A percentile compares a stretch with the other conserved stretches of the same genome.
These are phyloP conservation scores for Suillia variegata DNA, from an alignment of 2,888 invertebrate species.

Conservation along the genomic window DNA sequence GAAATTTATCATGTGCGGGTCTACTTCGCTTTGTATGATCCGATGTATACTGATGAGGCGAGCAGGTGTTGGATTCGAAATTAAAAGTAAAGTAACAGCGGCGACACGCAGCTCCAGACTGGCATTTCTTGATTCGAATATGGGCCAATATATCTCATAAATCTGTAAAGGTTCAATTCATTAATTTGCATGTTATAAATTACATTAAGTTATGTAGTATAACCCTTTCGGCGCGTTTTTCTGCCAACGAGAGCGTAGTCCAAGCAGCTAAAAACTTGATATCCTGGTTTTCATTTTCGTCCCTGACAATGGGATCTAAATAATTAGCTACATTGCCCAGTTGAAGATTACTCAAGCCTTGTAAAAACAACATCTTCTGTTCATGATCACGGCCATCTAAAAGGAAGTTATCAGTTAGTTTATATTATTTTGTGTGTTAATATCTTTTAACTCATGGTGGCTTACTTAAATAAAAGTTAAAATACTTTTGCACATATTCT, in stretches of 20 bases:
- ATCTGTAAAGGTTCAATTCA: slow-evolving; percentile 60
- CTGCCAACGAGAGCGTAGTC: slow-evolving; percentile 65
- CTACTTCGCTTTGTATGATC: slow-evolving; percentile 68
- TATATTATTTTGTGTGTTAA: not conserved
- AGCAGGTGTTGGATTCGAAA: slow-evolving; percentile 69
- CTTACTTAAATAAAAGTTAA: slow-evolving; percentile 73
- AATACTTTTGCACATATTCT: slow-evolving; percentile 72
- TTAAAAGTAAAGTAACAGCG: slow-evolving; percentile 69
- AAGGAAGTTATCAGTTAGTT: slow-evolving; percentile 20
- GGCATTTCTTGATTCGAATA: slow-evolving; percentile 71
- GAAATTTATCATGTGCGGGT: slow-evolving; percentile 71
- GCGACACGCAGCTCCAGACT: slow-evolving; percentile 71
- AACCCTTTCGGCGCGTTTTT: slow-evolving; percentile 64
- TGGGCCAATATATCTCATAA: slow-evolving; percentile 70
- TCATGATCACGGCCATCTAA: slow-evolving; percentile 70
- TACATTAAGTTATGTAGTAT: slow-evolving; percentile 2
- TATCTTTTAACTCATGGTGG: slow-evolving; percentile 14
- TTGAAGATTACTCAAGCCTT: slow-evolving; percentile 72
- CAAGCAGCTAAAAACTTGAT: slow-evolving; percentile 71
- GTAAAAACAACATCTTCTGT: slow-evolving; percentile 73
- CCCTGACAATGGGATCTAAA: slow-evolving; percentile 65
- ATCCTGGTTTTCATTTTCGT: slow-evolving; percentile 63
- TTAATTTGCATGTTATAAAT: not conserved
- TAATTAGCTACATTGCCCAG: slow-evolving; percentile 65
- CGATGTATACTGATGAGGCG: slow-evolving; percentile 73